These are phyloP conservation scores for Amphipyra tragopoginis DNA, from an alignment of 2,888 invertebrate genomes.

Conservation along the genomic window DNA sequence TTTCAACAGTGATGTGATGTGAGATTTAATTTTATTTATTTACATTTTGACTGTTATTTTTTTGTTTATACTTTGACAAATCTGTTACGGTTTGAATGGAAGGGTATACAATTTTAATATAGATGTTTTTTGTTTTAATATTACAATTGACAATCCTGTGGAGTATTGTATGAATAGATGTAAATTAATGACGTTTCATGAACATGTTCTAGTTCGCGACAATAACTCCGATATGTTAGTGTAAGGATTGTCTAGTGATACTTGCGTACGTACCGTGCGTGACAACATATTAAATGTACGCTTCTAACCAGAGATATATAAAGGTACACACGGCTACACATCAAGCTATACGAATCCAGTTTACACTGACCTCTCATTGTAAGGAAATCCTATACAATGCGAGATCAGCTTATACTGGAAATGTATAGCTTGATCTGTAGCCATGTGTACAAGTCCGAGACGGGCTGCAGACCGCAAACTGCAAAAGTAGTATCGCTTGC, in stretches of 20 bases:
- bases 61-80: slow-evolving; percentile 10
- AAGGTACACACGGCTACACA: too few relatives aligned
- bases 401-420: too few relatives aligned
- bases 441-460: too few relatives aligned
- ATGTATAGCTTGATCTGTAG: too few relatives aligned
- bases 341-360: too few relatives aligned
- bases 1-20: slow-evolving; percentile 25
- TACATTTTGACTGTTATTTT: slow-evolving; percentile 30
- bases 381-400: too few relatives aligned
- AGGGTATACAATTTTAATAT: slow-evolving; percentile 7
- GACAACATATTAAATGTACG: slow-evolving; percentile 2
- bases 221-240: slow-evolving; percentile 37
- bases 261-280: background rate
- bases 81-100: slow-evolving; percentile 5
- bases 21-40: slow-evolving; percentile 26
- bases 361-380: too few relatives aligned
- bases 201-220: slow-evolving; percentile 40
- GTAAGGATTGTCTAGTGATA: slow-evolving; percentile 20
- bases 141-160: slow-evolving; percentile 10
- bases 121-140: slow-evolving; percentile 7
- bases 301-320: background rate
- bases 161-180: slow-evolving; percentile 13
- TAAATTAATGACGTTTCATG: slow-evolving; percentile 29
- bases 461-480: too few relatives aligned
- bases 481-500: too few relatives aligned